These are phyloP conservation scores for Irena cyanogastra DNA, from an alignment of 2,113 vertebrate genomes.

Conservation along the genomic window DNA sequence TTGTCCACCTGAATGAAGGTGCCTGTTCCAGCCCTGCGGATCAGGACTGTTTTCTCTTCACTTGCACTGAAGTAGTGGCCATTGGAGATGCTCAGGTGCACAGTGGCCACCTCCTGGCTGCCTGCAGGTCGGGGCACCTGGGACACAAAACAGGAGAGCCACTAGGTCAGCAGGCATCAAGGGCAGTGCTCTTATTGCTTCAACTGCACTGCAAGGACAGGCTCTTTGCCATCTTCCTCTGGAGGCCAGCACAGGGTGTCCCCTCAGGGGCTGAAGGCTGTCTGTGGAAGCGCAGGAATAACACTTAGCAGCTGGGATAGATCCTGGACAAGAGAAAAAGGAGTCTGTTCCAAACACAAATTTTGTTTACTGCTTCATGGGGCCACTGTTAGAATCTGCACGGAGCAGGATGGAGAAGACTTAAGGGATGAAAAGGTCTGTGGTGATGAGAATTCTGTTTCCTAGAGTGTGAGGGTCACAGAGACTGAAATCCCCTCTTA, in stretches of 20 bases:
- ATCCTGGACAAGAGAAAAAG: not conserved
- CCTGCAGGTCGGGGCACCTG: conserved; percentile 24
- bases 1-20: conserved; percentile 67
- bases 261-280: not conserved
- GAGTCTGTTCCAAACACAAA: not conserved
- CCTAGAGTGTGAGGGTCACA: not conserved
- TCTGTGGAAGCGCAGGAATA: not conserved
- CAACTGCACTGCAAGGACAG: not conserved
- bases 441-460: not conserved
- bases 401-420: not conserved
- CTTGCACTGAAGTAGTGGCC: conserved; percentile 24
- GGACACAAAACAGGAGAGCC: not conserved
- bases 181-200: not conserved
- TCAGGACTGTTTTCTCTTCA: conserved; percentile 56
- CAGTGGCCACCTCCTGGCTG: conserved; percentile 1
- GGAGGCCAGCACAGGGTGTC: not conserved
- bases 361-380: not conserved
- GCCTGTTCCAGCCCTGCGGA: conserved; percentile 37
- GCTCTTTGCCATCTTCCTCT: not conserved
- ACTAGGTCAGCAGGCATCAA: not conserved
- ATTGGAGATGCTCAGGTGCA: conserved; percentile 3
- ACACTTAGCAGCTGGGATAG: accelerated
- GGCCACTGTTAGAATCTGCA: not conserved
- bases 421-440: not conserved
- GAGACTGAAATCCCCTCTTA: not conserved